A percentile compares a stretch with the other conserved stretches of the same genome.
Conservation (phyloP, 2,888 invertebrate genomes). For the Drosophila tanythrix region DNA sequence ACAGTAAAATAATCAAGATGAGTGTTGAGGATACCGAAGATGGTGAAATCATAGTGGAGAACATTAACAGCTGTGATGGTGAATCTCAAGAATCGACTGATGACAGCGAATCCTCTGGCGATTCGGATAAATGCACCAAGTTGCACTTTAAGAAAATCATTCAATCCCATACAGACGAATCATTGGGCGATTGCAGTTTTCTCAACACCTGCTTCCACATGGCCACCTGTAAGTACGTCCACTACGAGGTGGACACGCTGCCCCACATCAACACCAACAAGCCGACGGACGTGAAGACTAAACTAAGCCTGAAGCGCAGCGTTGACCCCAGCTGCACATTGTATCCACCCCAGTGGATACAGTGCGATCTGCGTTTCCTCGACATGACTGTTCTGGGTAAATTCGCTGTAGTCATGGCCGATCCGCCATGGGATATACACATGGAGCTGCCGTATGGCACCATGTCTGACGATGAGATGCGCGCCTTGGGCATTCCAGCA, state of each 20-base stretch:
- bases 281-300: conserved; percentile 83
- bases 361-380: conserved; percentile 93
- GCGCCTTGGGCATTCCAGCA: conserved; percentile 96
- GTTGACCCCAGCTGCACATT: conserved; percentile 87
- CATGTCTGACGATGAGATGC: conserved; percentile 99
- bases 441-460: conserved; percentile 99
- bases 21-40: conserved; percentile 73
- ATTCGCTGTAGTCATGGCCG: conserved; percentile 99
- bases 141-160: conserved; percentile 99
- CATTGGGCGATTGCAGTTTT: conserved; percentile 98
- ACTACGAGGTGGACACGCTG: conserved; percentile 96
- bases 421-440: conserved; percentile 99
- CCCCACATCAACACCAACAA: conserved; percentile 83
- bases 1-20: conserved; percentile 46
- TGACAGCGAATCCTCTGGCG: conserved; percentile 58
- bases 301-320: conserved; percentile 82
- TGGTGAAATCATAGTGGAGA: conserved; percentile 77
- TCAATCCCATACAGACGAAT: conserved; percentile 96
- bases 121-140: conserved; percentile 90
- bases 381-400: conserved; percentile 89
- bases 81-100: conserved; percentile 70
- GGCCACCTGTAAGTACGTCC: conserved; percentile 99
- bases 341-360: conserved; percentile 97
- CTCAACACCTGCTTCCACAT: conserved; percentile 99
- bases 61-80: conserved; percentile 63